Evolutionary conservation across 2,888 invertebrate genomes (phyloP).

Genomic region (Colostygia pectinataria): DNA sequence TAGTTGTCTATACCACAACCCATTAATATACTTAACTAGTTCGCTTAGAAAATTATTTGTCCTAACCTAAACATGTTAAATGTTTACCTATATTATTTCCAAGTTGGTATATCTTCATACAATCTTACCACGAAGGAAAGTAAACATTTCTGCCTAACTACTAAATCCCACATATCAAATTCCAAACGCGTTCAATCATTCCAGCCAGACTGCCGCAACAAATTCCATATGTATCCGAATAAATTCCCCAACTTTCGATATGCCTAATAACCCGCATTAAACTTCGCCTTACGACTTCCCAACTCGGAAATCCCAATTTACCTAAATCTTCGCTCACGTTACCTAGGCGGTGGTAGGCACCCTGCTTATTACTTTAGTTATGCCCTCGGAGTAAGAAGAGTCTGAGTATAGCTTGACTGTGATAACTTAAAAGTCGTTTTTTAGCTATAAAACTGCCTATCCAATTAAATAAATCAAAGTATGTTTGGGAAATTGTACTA

Average conservation of each 20-base stretch:
- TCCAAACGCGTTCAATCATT: constrained; percentile 19
- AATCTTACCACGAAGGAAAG: too few relatives aligned
- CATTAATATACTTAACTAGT: too few relatives aligned
- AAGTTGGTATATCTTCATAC: too few relatives aligned
- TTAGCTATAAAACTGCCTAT: too few relatives aligned
- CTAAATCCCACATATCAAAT: constrained; percentile 13
- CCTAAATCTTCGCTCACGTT: constrained; percentile 36
- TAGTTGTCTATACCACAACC: too few relatives aligned
- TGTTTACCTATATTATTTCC: too few relatives aligned
- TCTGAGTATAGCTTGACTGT: too few relatives aligned
- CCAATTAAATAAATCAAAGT: too few relatives aligned
- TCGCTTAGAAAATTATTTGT: too few relatives aligned
- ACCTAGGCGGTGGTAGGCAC: constrained; percentile 35
- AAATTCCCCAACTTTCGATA: constrained; percentile 27
- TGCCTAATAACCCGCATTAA: constrained; percentile 31
- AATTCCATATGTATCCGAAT: constrained; percentile 29
- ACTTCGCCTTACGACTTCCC: constrained; percentile 30
- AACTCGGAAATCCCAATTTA: constrained; percentile 36
- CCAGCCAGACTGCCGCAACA: constrained; percentile 13
- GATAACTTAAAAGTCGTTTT: background rate
- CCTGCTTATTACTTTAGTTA: constrained; percentile 39
- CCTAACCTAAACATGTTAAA: too few relatives aligned
- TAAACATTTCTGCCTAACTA: background rate
- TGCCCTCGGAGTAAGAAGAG: constrained; percentile 18
- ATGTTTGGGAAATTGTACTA: too few relatives aligned